Evolutionary conservation across 2,888 invertebrate species (phyloP).

Genomic region (Orthonevra nobilis): DNA sequence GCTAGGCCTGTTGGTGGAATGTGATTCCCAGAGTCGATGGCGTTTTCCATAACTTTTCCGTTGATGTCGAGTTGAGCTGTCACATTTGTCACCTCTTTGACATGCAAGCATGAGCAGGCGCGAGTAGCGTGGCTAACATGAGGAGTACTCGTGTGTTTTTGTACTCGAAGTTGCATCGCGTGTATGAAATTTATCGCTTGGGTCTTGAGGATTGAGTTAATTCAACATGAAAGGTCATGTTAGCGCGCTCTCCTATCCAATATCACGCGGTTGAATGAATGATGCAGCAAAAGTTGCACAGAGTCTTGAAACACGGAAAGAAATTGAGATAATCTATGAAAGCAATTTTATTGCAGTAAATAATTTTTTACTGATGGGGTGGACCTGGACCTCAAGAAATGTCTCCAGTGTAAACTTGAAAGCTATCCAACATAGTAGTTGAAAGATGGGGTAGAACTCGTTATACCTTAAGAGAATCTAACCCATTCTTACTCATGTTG

Average conservation of each 20-base stretch:
- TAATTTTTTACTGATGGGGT: too few relatives aligned
- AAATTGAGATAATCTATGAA: background rate
- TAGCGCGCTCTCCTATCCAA: constrained; percentile 64
- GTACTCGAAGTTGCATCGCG: constrained; percentile 48
- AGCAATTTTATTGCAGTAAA: too few relatives aligned
- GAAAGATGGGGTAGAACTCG: too few relatives aligned
- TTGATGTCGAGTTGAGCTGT: constrained; percentile 23
- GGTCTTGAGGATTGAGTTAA: constrained; percentile 56
- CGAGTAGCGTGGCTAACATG: too few relatives aligned
- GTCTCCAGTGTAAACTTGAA: too few relatives aligned
- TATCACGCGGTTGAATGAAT: constrained; percentile 35
- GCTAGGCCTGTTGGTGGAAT: background rate
- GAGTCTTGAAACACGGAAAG: constrained; percentile 22
- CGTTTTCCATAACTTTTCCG: background rate
- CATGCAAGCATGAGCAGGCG: constrained; percentile 3
- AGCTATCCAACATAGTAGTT: too few relatives aligned
- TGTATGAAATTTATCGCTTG: constrained; percentile 62
- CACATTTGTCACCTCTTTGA: constrained; percentile 39
- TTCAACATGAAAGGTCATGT: constrained; percentile 70
- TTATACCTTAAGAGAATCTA: too few relatives aligned
- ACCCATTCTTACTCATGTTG: too few relatives aligned
- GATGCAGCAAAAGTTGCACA: constrained; percentile 20
- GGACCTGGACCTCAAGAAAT: too few relatives aligned
- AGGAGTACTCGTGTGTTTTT: too few relatives aligned
- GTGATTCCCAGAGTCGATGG: background rate